phyloP scores from a whole-genome alignment of 2,113 vertebrate genomes.

The Pan troglodytes region NHGRI_mPanTro3-v2.1_pri NC_072404.2:41109001-41109500 shows the following conservation, averaged over 20 bases:
- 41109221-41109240: background rate
- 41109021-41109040: background rate
- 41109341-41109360: background rate
- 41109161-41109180: background rate
- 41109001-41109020: background rate
- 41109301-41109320: conserved; percentile 42
- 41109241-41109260: background rate
- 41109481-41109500: background rate
- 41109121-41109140: background rate
- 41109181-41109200: background rate
- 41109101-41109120: background rate
- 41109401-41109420: background rate
- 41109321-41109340: background rate
- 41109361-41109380: background rate
- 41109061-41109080: background rate
- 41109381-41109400: background rate
- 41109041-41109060: background rate
- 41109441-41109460: fast-evolving
- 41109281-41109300: background rate
- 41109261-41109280: background rate
- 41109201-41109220: background rate
- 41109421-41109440: background rate
- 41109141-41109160: background rate
- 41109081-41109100: background rate
- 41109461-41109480: background rate